Base-by-base conservation (phyloP, 2,888 invertebrate species). In the Synanthedon andrenaeformis region DNA sequence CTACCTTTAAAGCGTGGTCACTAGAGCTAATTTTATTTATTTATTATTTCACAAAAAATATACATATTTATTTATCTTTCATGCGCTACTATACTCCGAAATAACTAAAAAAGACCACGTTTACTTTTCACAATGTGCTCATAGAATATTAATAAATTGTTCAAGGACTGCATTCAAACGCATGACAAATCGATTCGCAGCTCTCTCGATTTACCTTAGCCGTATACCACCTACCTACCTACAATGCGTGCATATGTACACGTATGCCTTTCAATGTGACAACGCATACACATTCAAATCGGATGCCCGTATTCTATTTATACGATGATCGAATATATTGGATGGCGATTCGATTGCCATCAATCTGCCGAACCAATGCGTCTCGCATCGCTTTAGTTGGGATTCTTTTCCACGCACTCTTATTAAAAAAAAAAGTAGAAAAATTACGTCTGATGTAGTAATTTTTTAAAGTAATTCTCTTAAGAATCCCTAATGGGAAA, bases 121-220 rank as follows among this genome's bases (percentile, higher is more conserved):
- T 35, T 13, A 45, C 42, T 42, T 13, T 42, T 42, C 42, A 42
- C 35, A 35, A 10, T 35, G 14, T 45, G 45, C 19, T 19, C 12
- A 41, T 42, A 42, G 53, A 58, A 56, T 51, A 55, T 55, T 61
- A 62, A 61, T 61, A 61, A 51, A 42, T 12, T 12, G 55, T 51
- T 69, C 72, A 72, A 72, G 72, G 70, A 60, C 72, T 62, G 59
- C 62, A 59, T 53, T 60, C 52, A 57, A 59, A 63, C 59, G 67
- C 68, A 62, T 71, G 66, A 71, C 68, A 67, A 74, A 77, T 74
- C 70, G 68, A 73, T 74, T 70, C 64, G 14, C 17, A 49, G 23
- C 49, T 19, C 62, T 65, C 62, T 67, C 59, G 57, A 55, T 53
- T 67, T 65, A 61, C 65, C 17, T 52, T 51, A 14, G 35, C 8